These are phyloP conservation scores for Platygyra sinensis DNA, from an alignment of 64 coral and sea anemone genomes.

Conservation along the genomic window DNA sequence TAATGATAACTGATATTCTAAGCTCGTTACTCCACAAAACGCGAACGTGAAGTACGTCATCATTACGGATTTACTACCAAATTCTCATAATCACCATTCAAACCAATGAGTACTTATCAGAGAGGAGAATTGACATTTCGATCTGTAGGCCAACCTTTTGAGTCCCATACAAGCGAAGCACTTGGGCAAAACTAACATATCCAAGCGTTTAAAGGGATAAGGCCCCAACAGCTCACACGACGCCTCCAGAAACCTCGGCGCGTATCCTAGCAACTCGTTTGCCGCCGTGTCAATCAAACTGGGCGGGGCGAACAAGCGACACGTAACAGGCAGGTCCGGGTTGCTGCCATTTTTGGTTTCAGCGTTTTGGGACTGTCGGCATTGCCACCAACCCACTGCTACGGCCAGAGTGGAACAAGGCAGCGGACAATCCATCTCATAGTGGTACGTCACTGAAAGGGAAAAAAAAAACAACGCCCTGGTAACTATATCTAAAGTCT, in stretches of 20 bases:
- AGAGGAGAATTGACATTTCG: too few species aligned
- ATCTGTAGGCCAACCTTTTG: conserved; percentile 67
- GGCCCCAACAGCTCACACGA: conserved; percentile 91
- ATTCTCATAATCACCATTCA: neutral
- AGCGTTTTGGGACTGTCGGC: conserved; percentile 55
- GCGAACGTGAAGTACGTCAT: too few species aligned
- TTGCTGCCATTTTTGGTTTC: conserved; percentile 42
- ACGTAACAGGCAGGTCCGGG: conserved; percentile 40
- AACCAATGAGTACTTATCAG: neutral
- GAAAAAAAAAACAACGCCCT: neutral
- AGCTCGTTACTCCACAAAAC: too few species aligned
- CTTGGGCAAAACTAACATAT: conserved; percentile 81
- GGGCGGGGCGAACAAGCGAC: conserved; percentile 77
- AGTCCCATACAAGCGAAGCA: conserved; percentile 99
- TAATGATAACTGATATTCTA: too few species aligned
- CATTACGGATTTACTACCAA: too few species aligned
- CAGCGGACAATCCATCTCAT: conserved; percentile 85
- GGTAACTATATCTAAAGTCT: too few species aligned
- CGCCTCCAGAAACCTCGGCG: conserved; percentile 68
- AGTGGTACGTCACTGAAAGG: conserved; percentile 65
- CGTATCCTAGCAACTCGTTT: conserved; percentile 70
- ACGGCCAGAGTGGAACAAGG: conserved; percentile 95
- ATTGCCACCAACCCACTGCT: conserved; percentile 88
- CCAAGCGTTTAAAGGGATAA: conserved; percentile 89
- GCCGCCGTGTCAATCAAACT: conserved; percentile 87